These are phyloP conservation scores for Mugil cephalus DNA, from an alignment of 2,113 vertebrate species.

Conservation along the genomic window DNA sequence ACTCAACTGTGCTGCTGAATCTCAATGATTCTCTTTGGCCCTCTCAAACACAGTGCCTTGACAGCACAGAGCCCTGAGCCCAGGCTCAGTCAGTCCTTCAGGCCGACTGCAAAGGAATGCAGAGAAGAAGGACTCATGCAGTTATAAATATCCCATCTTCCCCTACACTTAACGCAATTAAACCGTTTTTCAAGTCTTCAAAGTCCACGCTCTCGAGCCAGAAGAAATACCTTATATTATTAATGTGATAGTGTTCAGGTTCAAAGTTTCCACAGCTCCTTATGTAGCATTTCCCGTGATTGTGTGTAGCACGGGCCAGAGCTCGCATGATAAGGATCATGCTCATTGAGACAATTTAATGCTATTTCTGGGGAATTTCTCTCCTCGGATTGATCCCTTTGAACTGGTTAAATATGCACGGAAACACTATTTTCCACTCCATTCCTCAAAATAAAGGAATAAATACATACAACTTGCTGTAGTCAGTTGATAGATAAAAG, in stretches of 20 bases:
- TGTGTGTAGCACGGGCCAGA: conserved; percentile 50
- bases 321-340: conserved; percentile 65
- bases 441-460: conserved; percentile 72
- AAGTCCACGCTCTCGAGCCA: conserved; percentile 42
- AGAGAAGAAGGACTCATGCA: conserved; percentile 39
- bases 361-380: conserved; percentile 72
- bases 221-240: conserved; percentile 55
- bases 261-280: conserved; percentile 59
- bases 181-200: conserved; percentile 63
- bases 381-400: conserved; percentile 68
- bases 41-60: conserved; percentile 52
- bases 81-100: conserved; percentile 56
- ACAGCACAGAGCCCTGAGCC: conserved; percentile 57
- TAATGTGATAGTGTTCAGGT: conserved; percentile 54
- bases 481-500: conserved; percentile 53
- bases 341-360: conserved; percentile 72
- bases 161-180: conserved; percentile 59
- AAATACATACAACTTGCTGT: conserved; percentile 62
- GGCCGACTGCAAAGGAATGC: conserved; percentile 65
- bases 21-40: conserved; percentile 66
- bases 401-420: conserved; percentile 75
- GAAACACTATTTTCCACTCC: conserved; percentile 71
- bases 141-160: conserved; percentile 54
- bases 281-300: conserved; percentile 67
- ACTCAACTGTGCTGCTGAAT: conserved; percentile 69